phyloP scores from a whole-genome alignment of 2,888 invertebrate species.

The Nymphalis polychloros region DNA sequence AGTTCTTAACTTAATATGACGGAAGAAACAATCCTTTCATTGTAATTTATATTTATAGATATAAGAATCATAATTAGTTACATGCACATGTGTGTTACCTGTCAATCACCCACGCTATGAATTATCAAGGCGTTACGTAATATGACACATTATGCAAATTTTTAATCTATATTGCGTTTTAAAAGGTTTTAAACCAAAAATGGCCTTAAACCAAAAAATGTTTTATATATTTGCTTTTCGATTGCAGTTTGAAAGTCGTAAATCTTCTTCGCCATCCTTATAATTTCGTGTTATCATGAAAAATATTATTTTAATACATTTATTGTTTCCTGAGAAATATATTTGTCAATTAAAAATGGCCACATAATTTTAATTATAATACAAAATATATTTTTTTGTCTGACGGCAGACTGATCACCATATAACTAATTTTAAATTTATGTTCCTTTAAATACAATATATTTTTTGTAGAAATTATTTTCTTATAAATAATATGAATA shows the following conservation, averaged over 20 bases:
- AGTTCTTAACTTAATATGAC: not conserved
- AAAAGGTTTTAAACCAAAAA: conserved; percentile 3
- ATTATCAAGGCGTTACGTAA: conserved; percentile 48
- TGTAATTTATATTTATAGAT: not conserved
- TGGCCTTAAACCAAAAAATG: not conserved
- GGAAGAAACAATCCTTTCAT: not conserved
- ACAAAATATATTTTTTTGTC: no score
- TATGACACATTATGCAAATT: conserved; percentile 43
- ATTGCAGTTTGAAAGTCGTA: not conserved
- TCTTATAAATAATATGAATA: no score
- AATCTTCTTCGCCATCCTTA: not conserved
- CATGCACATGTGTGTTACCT: conserved; percentile 13
- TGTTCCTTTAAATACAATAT: no score
- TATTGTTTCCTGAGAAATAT: no score
- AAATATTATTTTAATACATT: no score
- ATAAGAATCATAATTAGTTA: not conserved
- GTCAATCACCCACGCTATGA: conserved; percentile 54
- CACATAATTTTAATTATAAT: no score
- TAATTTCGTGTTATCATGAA: no score
- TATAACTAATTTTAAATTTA: no score
- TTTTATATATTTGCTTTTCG: not conserved
- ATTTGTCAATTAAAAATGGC: no score
- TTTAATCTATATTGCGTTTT: conserved; percentile 19
- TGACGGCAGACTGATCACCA: no score
- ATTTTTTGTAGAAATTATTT: no score